Conservation (phyloP, 2,113 vertebrate species). For the Pteropus alecto region DNA sequence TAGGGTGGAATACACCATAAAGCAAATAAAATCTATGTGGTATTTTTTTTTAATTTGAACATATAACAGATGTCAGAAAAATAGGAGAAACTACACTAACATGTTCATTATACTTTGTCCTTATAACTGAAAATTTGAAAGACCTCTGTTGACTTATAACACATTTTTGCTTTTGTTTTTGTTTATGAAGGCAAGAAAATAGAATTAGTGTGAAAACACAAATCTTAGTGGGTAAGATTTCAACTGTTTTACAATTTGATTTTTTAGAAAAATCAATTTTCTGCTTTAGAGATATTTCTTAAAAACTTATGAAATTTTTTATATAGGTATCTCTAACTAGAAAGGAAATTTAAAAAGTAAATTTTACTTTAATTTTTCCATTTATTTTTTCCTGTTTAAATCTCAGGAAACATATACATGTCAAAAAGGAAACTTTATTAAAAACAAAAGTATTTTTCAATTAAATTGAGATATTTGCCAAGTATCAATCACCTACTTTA, state of each 20-base stretch:
- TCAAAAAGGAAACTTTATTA: background rate
- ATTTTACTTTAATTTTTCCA: background rate
- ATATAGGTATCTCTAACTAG: background rate
- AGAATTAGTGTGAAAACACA: background rate
- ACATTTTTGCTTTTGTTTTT: background rate
- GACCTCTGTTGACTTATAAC: background rate
- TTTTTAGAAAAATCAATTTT: background rate
- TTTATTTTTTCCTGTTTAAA: background rate
- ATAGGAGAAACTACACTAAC: background rate
- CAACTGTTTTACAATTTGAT: background rate
- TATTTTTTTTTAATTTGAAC: background rate
- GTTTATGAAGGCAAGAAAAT: background rate
- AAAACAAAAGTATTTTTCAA: background rate
- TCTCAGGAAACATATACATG: background rate
- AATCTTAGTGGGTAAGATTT: background rate
- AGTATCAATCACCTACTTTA: background rate
- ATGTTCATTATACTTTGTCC: background rate
- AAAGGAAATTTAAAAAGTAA: background rate
- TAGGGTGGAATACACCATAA: background rate
- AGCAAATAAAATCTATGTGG: background rate
- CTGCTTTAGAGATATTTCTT: background rate
- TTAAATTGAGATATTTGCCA: background rate
- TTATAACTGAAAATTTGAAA: background rate
- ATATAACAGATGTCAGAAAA: background rate
- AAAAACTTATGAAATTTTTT: background rate